Conservation (phyloP, 2,888 invertebrate genomes). For the Brachypterus glaber region DNA sequence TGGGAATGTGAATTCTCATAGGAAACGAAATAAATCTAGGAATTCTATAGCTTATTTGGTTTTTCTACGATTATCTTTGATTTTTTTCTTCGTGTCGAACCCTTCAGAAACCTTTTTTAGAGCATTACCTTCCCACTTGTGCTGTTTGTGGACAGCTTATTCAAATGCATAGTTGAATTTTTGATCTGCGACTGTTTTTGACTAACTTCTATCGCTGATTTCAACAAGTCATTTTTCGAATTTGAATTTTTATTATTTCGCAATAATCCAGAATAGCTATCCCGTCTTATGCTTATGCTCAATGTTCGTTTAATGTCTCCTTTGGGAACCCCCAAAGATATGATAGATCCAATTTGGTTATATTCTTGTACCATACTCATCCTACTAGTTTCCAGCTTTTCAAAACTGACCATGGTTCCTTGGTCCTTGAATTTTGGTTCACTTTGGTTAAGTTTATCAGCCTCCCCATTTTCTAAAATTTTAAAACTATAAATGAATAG, state of each 20-base stretch:
- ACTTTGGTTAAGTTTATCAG: constrained; percentile 49
- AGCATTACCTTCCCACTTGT: constrained; percentile 19
- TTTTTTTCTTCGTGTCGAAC: background rate
- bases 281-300: constrained; percentile 42
- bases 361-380: constrained; percentile 65
- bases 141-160: constrained; percentile 17
- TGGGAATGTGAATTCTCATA: too few species aligned
- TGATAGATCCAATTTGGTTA: constrained; percentile 66
- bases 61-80: constrained; percentile 7
- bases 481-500: background rate
- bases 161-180: constrained; percentile 20
- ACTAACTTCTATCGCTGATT: constrained; percentile 60
- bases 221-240: constrained; percentile 56
- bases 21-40: too few species aligned
- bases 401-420: constrained; percentile 60
- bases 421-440: constrained; percentile 60
- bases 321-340: constrained; percentile 52
- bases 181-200: constrained; percentile 41
- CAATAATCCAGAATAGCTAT: constrained; percentile 48
- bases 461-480: constrained; percentile 42
- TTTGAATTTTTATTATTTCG: constrained; percentile 43
- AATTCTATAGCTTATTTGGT: constrained; percentile 12
- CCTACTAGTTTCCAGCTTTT: constrained; percentile 39
- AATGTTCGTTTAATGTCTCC: constrained; percentile 32
- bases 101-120: background rate